These are phyloP conservation scores for Meteorus sp. DNA, from an alignment of 1,140 invertebrate genomes.

Conservation along the genomic window DNA sequence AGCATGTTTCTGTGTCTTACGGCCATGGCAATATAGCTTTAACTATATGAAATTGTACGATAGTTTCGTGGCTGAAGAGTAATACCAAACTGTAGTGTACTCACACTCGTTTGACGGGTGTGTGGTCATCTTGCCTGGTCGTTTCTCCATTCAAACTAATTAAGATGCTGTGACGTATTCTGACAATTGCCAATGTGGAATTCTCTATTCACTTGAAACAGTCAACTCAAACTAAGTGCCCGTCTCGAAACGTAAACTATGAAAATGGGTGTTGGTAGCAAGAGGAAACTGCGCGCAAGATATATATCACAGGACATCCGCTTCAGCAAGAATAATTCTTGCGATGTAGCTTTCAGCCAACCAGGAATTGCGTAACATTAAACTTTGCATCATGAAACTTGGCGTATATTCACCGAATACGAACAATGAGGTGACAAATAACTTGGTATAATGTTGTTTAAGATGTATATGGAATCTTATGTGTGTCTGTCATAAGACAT, in stretches of 20 bases:
- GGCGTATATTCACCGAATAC: conserved; percentile 36
- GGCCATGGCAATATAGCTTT: conserved; percentile 3
- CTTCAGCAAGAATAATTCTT: conserved; percentile 43
- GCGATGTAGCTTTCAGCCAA: conserved; percentile 27
- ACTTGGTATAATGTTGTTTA: conserved; percentile 33
- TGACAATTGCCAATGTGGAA: conserved; percentile 19
- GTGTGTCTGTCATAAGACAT: conserved; percentile 17
- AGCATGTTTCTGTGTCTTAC: neutral
- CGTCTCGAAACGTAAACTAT: too few species aligned
- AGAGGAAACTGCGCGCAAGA: conserved; percentile 27
- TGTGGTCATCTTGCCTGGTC: conserved; percentile 29
- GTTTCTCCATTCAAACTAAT: conserved; percentile 28
- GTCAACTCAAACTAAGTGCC: conserved; percentile 15
- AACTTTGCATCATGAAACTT: conserved; percentile 50
- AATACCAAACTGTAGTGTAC: conserved; percentile 22
- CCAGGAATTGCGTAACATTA: conserved; percentile 58
- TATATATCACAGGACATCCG: conserved; percentile 39
- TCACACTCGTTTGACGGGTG: neutral
- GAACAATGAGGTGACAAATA: conserved; percentile 59
- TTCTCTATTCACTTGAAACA: conserved; percentile 10
- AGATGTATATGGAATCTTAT: conserved; percentile 2
- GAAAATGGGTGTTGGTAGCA: too few species aligned
- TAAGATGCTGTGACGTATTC: conserved; percentile 25
- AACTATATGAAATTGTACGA: conserved; percentile 24
- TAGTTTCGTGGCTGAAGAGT: conserved; percentile 26